Evolutionary conservation across 2,888 invertebrate species (phyloP).

Genomic region (Lepidonotus clava): DNA sequence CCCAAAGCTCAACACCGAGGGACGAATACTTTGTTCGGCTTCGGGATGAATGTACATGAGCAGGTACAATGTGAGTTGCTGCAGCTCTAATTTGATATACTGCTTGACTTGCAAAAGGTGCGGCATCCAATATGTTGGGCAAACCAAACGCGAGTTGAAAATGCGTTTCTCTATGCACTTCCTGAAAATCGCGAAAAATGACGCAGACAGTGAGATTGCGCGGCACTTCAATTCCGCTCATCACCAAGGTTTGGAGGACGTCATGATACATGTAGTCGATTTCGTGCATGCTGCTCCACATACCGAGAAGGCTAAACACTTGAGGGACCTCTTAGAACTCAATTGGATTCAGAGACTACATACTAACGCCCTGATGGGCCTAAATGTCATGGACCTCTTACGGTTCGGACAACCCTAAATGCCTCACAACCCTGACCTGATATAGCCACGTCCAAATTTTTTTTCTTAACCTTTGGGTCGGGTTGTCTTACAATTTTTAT

Average conservation of each 20-base stretch:
- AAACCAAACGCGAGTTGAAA: neutral
- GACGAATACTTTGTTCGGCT: neutral
- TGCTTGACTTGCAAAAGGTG: neutral
- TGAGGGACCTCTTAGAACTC: neutral
- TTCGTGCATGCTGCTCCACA: neutral
- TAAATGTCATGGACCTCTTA: neutral
- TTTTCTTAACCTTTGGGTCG: no score
- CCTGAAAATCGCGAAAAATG: neutral
- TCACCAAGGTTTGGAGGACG: neutral
- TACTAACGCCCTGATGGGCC: neutral
- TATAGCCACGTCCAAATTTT: slow-evolving; percentile 1
- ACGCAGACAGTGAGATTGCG: neutral
- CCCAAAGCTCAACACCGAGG: neutral
- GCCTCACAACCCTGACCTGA: neutral
- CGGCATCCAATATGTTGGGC: slow-evolving; percentile 13
- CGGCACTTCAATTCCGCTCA: no score
- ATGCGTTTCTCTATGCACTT: neutral
- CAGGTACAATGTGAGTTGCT: neutral
- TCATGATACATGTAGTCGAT: neutral
- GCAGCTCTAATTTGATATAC: neutral
- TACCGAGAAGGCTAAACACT: neutral
- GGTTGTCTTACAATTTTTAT: no score
- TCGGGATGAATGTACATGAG: neutral
- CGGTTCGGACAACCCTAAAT: neutral
- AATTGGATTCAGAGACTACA: neutral